A percentile compares a stretch with the other conserved stretches of the same genome.
Evolutionary conservation across 2,113 vertebrate genomes (phyloP).

Genomic region (Macheiramphus alcinus): DNA sequence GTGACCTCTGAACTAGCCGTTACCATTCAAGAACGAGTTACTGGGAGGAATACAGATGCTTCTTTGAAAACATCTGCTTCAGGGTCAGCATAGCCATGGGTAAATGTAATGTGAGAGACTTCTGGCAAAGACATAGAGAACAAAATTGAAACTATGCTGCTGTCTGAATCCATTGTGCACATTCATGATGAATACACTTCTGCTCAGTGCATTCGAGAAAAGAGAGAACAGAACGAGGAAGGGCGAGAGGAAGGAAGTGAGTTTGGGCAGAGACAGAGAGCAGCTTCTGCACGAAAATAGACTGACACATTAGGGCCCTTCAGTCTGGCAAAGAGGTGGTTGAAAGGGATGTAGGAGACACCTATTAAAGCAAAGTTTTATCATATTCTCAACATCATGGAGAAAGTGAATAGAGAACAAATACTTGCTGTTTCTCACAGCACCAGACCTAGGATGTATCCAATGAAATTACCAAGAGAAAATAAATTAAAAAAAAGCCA

Average conservation of each 20-base stretch:
- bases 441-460: not conserved
- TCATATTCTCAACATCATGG: fast-evolving
- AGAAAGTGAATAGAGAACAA: not conserved
- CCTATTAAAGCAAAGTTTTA: not conserved
- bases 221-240: fast-evolving
- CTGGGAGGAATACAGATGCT: not conserved
- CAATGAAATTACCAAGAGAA: not conserved
- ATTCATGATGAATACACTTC: not conserved
- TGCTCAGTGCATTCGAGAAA: fast-evolving
- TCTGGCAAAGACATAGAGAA: not conserved
- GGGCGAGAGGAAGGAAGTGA: not conserved
- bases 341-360: not conserved
- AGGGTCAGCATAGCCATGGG: not conserved
- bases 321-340: not conserved
- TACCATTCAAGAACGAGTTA: not conserved
- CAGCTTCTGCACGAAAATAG: not conserved
- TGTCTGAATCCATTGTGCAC: not conserved
- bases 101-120: not conserved
- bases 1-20: not conserved
- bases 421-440: not conserved
- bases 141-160: not conserved
- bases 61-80: not conserved
- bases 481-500: not conserved
- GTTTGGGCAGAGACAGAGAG: not conserved
- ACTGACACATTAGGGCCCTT: not conserved